phyloP scores from a whole-genome alignment of 1,140 invertebrate species.

The Drosophila athabasca region DNA sequence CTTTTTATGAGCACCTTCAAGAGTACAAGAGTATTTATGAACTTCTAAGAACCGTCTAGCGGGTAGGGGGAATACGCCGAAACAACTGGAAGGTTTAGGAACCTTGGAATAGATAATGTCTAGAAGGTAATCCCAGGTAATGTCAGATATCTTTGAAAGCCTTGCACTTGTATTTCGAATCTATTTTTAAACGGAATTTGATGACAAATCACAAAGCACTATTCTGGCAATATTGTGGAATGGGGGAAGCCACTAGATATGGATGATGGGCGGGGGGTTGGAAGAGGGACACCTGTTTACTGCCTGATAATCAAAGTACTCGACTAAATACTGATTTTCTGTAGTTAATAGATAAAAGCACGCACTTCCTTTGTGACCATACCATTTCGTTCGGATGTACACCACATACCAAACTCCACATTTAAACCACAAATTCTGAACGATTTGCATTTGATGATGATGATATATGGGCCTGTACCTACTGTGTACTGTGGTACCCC shows the following conservation, averaged over 20 bases:
- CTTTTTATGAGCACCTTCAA: neutral
- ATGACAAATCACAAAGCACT: constrained; percentile 13
- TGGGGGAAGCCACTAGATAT: neutral
- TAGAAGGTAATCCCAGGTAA: neutral
- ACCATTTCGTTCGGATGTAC: neutral
- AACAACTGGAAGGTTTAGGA: neutral
- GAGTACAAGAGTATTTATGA: neutral
- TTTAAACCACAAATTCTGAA: too few relatives aligned
- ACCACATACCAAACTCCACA: too few relatives aligned
- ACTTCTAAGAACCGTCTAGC: neutral
- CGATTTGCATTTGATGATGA: too few relatives aligned
- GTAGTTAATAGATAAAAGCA: constrained; percentile 15
- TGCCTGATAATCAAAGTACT: constrained; percentile 52
- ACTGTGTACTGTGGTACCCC: too few relatives aligned
- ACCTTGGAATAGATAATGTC: constrained; percentile 13
- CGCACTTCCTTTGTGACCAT: constrained; percentile 3
- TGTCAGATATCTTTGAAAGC: neutral
- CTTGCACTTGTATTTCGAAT: constrained; percentile 9
- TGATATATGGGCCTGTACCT: too few relatives aligned
- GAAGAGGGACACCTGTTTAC: constrained; percentile 33
- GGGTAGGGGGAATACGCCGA: neutral
- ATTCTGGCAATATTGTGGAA: constrained; percentile 2
- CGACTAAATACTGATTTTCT: constrained; percentile 66
- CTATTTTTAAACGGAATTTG: neutral
- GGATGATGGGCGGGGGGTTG: neutral